Evolutionary conservation across 2,797 vertebrate genomes (phyloP).

Genomic region (Crenuchus spilurus): DNA sequence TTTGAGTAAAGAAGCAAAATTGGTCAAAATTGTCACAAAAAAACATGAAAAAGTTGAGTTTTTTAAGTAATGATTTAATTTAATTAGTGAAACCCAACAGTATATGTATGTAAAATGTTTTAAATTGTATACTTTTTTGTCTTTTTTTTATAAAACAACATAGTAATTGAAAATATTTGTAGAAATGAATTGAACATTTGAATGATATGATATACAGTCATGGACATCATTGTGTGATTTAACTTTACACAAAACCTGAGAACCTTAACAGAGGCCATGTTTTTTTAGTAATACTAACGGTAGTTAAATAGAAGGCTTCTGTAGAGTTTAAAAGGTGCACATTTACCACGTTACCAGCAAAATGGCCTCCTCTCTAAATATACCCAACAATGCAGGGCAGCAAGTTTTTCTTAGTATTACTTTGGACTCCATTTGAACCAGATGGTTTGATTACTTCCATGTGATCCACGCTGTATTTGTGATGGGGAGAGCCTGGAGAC

Average conservation of each 20-base stretch:
- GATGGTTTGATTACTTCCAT: conserved; percentile 52
- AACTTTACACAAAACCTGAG: neutral
- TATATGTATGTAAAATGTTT: too few species aligned
- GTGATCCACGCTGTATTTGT: conserved; percentile 29
- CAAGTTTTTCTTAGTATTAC: conserved; percentile 30
- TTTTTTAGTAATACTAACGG: neutral
- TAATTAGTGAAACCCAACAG: too few species aligned
- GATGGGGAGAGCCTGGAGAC: conserved; percentile 38
- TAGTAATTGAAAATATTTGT: too few species aligned
- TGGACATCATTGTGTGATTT: too few species aligned
- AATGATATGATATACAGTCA: too few species aligned
- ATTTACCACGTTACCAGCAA: neutral
- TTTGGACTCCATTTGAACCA: conserved; percentile 45
- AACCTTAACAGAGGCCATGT: neutral
- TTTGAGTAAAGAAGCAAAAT: too few species aligned
- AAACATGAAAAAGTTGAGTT: too few species aligned
- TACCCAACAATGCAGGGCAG: neutral
- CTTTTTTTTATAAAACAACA: too few species aligned
- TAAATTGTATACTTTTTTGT: too few species aligned
- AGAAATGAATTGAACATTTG: too few species aligned
- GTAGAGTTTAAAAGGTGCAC: neutral
- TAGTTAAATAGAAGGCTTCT: neutral
- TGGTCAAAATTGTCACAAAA: too few species aligned
- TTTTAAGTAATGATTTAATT: too few species aligned
- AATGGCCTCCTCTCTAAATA: neutral